Evolutionary conservation across 1,140 invertebrate genomes (phyloP).

Genomic region (Octopus sinensis): DNA sequence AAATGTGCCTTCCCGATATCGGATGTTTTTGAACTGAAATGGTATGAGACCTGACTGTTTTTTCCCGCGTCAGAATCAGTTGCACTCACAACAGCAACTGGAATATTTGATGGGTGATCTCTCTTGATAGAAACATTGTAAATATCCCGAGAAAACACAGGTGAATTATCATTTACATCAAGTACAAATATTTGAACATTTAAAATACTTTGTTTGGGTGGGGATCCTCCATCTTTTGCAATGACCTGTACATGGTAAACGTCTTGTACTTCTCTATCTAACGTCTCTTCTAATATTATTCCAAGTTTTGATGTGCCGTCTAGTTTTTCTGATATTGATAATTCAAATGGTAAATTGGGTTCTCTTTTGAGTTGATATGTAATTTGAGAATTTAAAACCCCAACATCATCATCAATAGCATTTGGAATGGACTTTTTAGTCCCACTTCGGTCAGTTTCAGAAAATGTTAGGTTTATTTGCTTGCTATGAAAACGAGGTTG

Average conservation of each 20-base stretch:
- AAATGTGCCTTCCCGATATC: slow-evolving; percentile 38
- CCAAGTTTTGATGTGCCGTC: slow-evolving; percentile 43
- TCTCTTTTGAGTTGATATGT: slow-evolving; percentile 39
- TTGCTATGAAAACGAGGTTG: slow-evolving; percentile 71
- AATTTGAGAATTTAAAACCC: slow-evolving; percentile 60
- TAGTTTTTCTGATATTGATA: slow-evolving; percentile 34
- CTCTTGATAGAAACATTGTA: slow-evolving; percentile 78
- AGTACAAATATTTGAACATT: slow-evolving; percentile 87
- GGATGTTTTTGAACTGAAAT: slow-evolving; percentile 59
- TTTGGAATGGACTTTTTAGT: slow-evolving; percentile 69
- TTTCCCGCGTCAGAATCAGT: slow-evolving; percentile 83
- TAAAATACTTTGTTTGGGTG: slow-evolving; percentile 83
- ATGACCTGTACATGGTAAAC: slow-evolving; percentile 84
- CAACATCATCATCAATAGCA: slow-evolving; percentile 60
- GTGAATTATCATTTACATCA: slow-evolving; percentile 95
- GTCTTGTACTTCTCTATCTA: slow-evolving; percentile 86
- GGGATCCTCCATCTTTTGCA: slow-evolving; percentile 87
- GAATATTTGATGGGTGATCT: slow-evolving; percentile 73
- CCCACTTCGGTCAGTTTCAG: slow-evolving; percentile 55
- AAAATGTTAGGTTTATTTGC: slow-evolving; percentile 34
- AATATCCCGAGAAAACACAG: slow-evolving; percentile 65
- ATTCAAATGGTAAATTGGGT: slow-evolving; percentile 43
- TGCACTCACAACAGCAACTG: slow-evolving; percentile 72
- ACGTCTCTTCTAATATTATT: slow-evolving; percentile 36
- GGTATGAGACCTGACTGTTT: slow-evolving; percentile 87